Evolutionary conservation across 2,888 invertebrate genomes (phyloP), one percentile per base, ranked within the genome.

Genomic region (Horisme vitalbata): DNA sequence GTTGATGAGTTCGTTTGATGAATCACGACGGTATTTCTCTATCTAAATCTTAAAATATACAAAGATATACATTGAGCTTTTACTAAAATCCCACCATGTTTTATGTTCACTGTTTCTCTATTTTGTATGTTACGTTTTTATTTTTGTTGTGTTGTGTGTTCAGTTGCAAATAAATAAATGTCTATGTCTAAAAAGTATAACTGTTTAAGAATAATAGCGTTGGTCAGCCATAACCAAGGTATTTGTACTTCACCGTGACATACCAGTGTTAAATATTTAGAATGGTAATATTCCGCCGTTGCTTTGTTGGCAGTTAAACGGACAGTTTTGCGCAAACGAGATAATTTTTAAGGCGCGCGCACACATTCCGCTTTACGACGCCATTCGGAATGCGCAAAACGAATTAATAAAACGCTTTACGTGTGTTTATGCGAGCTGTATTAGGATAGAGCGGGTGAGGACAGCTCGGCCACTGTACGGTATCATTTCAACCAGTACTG

Each of bases 311-410:
- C 41, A 44, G 45, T 50, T 44, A 39, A 51, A 35, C 27, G 35
- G 38, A 27, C 47, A 35, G 45, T 45, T 54, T 39, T 50, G 45
- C 33, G 50, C 46, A 13, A n/a, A 41, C 27, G 45, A 55, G 55
- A 57, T 57, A 45, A 50, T 52, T 50, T 56, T 55, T 48, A 57
- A 44, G 35, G 41, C 38, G 32, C 35, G 38, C 47, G 34, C 49
- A 52, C 52, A 46, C 48, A 54, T 51, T 50, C 27, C 37, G 27
- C 45, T 58, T 60, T 55, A 60, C 43, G 58, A 49, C 24, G 52
- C 36, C 39, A 45, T 41, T 45, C 43, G 52, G 21, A 53, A 47
- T 53, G 50, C 54, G 53, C 46, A 46, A 45, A 56, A 53, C 51
- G 49, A 52, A 43, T 28, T 13, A 53, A 55, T 50, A 53, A 58